Percentiles rank a stretch among this genome's conserved stretches.
Conservation (phyloP, 2,888 invertebrate genomes). For the Stramonita haemastoma region DNA sequence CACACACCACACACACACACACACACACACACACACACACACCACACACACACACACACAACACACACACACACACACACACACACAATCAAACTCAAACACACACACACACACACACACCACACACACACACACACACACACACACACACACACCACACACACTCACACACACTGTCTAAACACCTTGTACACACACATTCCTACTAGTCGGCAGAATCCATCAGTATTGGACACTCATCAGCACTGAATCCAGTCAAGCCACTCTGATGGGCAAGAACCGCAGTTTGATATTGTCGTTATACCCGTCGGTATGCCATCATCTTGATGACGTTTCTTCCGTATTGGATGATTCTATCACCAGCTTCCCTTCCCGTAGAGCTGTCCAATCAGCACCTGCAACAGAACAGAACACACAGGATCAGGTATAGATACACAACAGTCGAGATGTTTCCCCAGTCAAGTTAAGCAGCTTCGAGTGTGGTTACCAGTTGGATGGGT, state of each 20-base stretch:
- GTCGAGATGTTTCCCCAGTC: no score
- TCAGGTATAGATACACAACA: no score
- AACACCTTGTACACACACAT: neutral
- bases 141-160: no score
- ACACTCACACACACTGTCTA: neutral
- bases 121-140: no score
- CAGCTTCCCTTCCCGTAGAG: slow-evolving; percentile 63
- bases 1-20: no score
- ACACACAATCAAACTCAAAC: no score
- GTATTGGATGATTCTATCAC: slow-evolving; percentile 57
- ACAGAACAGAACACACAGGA: neutral
- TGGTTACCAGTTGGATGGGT: no score
- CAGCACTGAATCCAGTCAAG: neutral
- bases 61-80: no score
- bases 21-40: no score
- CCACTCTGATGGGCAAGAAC: neutral
- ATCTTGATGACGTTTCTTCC: neutral
- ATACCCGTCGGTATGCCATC: neutral
- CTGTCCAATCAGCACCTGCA: slow-evolving; percentile 64
- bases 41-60: no score
- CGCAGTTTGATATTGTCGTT: neutral
- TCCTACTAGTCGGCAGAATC: neutral
- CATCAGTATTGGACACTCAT: neutral
- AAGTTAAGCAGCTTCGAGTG: no score
- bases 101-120: no score